Percentiles rank a stretch among this genome's conserved stretches.
Evolutionary conservation across 2,113 vertebrate genomes (phyloP).

Genomic region (Oncorhynchus nerka): DNA sequence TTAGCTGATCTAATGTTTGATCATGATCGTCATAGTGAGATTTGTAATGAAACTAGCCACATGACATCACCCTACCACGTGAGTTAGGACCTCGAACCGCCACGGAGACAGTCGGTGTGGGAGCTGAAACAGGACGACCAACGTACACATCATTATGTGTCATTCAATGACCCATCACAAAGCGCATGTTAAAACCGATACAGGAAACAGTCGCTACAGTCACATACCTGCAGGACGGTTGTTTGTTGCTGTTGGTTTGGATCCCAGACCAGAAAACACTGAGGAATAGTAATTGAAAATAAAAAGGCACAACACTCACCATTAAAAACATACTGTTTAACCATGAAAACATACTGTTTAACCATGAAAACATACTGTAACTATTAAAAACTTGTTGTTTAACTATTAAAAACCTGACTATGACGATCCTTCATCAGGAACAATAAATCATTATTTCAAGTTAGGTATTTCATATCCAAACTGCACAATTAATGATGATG

Average conservation of each 20-base stretch:
- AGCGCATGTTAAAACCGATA: no score
- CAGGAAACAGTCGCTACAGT: background rate
- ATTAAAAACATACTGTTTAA: no score
- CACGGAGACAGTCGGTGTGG: conserved; percentile 40
- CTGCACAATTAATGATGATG: background rate
- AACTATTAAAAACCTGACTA: no score
- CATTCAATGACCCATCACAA: background rate
- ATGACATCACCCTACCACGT: conserved; percentile 38
- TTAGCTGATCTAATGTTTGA: background rate
- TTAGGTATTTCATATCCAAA: background rate
- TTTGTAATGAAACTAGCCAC: background rate
- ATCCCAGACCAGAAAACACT: conserved; percentile 65
- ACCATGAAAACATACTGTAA: no score
- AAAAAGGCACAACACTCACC: no score
- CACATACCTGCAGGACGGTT: conserved; percentile 45
- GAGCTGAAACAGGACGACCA: conserved; percentile 31
- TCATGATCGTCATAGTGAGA: background rate
- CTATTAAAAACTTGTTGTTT: no score
- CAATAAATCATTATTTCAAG: no score
- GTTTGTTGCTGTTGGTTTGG: conserved; percentile 48
- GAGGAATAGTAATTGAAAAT: background rate
- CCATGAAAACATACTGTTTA: no score
- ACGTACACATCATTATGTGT: background rate
- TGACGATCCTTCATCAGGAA: no score
- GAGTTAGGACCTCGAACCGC: conserved; percentile 50